phyloP scores from a whole-genome alignment of 2,113 vertebrate genomes.

The Alethe diademata region DNA sequence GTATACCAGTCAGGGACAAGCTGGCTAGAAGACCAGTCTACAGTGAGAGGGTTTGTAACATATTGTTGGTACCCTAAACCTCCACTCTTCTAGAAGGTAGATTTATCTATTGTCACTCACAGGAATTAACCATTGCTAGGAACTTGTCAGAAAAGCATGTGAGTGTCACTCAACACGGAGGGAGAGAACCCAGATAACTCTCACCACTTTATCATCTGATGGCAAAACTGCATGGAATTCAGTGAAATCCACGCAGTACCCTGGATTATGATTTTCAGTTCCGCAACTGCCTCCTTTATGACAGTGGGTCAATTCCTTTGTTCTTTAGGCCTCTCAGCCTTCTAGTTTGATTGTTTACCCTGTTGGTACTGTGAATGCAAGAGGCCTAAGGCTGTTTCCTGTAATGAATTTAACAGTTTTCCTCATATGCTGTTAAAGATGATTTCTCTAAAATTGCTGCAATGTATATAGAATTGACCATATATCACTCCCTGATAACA shows the following conservation, averaged over 20 bases:
- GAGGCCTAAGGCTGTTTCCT: background rate
- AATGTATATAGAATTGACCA: background rate
- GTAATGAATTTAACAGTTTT: background rate
- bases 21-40: background rate
- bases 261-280: background rate
- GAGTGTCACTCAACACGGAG: background rate
- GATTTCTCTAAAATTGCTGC: background rate
- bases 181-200: background rate
- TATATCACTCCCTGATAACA: background rate
- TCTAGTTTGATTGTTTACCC: background rate
- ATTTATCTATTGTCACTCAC: background rate
- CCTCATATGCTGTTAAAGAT: background rate
- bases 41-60: background rate
- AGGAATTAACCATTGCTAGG: background rate
- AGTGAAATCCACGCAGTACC: background rate
- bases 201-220: background rate
- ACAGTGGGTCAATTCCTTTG: background rate
- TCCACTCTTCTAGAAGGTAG: background rate
- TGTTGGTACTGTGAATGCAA: background rate
- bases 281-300: background rate
- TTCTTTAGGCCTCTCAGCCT: background rate
- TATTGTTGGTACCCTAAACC: background rate
- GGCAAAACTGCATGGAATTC: background rate
- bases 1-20: background rate
- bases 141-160: background rate